Percentiles rank a stretch among this genome's conserved stretches.
Evolutionary conservation across 2,888 invertebrate genomes (phyloP).

Genomic region (Meliscaeva auricollis): DNA sequence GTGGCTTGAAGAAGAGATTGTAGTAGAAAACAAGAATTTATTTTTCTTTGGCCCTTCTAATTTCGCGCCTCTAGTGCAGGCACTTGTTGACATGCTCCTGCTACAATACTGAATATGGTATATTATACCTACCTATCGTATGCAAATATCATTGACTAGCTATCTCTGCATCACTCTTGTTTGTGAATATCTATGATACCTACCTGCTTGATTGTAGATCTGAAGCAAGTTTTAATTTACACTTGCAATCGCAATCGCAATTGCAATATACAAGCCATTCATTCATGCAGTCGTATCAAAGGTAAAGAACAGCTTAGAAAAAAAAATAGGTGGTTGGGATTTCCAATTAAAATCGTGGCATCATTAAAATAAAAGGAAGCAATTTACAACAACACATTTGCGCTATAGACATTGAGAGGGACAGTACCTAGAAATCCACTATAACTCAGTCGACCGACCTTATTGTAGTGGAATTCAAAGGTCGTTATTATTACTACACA

Average conservation of each 20-base stretch:
- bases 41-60: neutral
- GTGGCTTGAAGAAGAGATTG: too few relatives aligned
- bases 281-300: slow-evolving; percentile 30
- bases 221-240: slow-evolving; percentile 35
- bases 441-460: slow-evolving; percentile 23
- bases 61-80: neutral
- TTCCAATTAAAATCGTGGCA: slow-evolving; percentile 47
- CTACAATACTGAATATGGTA: neutral
- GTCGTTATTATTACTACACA: slow-evolving; percentile 13
- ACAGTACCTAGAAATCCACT: neutral
- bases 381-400: slow-evolving; percentile 10
- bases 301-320: slow-evolving; percentile 1
- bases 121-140: slow-evolving; percentile 8
- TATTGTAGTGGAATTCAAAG: slow-evolving; percentile 11
- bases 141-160: slow-evolving; percentile 36
- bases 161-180: neutral
- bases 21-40: too few relatives aligned
- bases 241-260: slow-evolving; percentile 23
- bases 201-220: slow-evolving; percentile 16
- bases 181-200: slow-evolving; percentile 10
- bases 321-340: slow-evolving; percentile 29
- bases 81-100: too few relatives aligned
- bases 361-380: slow-evolving; percentile 62
- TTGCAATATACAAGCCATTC: slow-evolving; percentile 33
- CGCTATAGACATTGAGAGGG: too few relatives aligned